Evolutionary conservation across 2,888 invertebrate species (phyloP).

Genomic region (Dicroscelio sp.): DNA sequence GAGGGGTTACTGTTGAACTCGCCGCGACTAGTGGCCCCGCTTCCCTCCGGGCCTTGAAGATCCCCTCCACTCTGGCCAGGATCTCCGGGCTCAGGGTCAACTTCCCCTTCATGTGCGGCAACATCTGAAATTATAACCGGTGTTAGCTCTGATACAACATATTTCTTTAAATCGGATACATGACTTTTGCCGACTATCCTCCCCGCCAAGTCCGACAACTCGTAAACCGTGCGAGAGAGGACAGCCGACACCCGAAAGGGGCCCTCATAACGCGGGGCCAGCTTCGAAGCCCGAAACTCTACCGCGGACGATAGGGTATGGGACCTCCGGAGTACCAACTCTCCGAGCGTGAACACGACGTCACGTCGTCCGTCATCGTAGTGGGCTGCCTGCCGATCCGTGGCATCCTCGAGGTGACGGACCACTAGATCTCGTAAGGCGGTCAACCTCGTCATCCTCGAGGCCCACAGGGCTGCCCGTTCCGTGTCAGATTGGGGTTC

Average conservation of each 20-base stretch:
- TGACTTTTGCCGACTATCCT: too few relatives aligned
- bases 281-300: neutral
- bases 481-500: neutral
- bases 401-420: neutral
- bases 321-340: neutral
- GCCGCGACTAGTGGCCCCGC: too few relatives aligned
- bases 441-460: neutral
- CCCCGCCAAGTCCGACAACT: too few relatives aligned
- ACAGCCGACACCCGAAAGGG: neutral
- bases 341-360: neutral
- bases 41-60: too few relatives aligned
- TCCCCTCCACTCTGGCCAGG: too few relatives aligned
- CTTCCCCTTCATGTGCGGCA: too few relatives aligned
- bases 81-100: too few relatives aligned
- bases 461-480: neutral
- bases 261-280: neutral
- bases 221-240: too few relatives aligned
- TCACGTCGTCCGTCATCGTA: neutral
- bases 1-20: too few relatives aligned
- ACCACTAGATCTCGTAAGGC: neutral
- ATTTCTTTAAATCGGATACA: too few relatives aligned
- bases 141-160: too few relatives aligned
- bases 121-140: too few relatives aligned
- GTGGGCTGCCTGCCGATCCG: neutral
- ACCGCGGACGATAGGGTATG: neutral